Percentiles rank a stretch among this genome's conserved stretches.
Evolutionary conservation across 2,113 vertebrate species (phyloP).

Genomic region (Eurypyga helias): DNA sequence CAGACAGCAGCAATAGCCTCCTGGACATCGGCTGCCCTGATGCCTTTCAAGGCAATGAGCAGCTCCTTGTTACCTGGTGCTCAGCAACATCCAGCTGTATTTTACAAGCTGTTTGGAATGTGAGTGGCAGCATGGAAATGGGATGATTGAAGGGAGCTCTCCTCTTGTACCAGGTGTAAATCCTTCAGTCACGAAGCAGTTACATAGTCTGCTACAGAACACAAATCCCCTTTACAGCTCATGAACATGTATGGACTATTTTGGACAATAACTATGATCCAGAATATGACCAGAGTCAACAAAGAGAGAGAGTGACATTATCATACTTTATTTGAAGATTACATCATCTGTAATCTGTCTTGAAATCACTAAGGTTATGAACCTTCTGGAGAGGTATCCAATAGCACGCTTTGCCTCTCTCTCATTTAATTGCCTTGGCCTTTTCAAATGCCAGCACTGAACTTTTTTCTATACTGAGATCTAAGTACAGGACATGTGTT

Average conservation of each 20-base stretch:
- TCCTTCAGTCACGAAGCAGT: not conserved
- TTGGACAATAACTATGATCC: not conserved
- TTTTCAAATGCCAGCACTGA: not conserved
- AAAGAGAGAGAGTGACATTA: not conserved
- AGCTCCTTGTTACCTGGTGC: not conserved
- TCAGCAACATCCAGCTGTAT: not conserved
- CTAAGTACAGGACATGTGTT: not conserved
- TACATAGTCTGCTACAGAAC: not conserved
- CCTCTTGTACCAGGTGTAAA: not conserved
- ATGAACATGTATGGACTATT: not conserved
- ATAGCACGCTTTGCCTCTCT: not conserved
- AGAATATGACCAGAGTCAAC: not conserved
- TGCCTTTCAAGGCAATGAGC: not conserved
- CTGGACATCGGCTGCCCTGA: not conserved
- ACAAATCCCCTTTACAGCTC: not conserved
- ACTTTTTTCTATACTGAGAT: not conserved
- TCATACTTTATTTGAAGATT: not conserved
- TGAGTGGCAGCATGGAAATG: not conserved
- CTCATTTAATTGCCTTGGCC: not conserved
- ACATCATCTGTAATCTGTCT: not conserved
- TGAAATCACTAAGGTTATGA: not conserved
- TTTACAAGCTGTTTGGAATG: not conserved
- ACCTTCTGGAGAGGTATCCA: not conserved
- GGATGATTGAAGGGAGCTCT: not conserved
- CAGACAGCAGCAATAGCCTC: not conserved